Base-by-base conservation (phyloP, 2,113 vertebrate species). In the Eulemur macaco region DNA sequence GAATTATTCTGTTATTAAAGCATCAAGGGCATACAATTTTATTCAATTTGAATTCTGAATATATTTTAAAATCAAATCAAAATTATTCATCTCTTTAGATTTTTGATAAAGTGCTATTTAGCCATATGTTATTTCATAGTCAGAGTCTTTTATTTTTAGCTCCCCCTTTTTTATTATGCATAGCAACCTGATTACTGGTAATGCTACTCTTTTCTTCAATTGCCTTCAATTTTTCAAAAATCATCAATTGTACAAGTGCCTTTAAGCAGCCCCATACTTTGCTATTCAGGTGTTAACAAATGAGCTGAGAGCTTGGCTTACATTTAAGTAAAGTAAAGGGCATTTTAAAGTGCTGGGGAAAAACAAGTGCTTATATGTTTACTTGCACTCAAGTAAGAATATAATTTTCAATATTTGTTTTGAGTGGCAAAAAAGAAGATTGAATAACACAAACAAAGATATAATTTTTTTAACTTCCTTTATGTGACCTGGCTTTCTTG, bases 21-120 rank as follows among this genome's bases (percentile, higher is more conserved):
- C 73, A 97, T 97, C 73, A 94, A 92, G 29, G 42, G 37, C 45
- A 69, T 89, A 93, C 5, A 85, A 29, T 96, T 96, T 86, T 97
- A 89, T 13, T 94, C 94, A 94, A 93, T 89, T 97, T 96, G 80
- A 96, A 94, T 92, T 94, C 87, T 90, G 21, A 92, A 95, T 94
- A 74, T 93, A 84, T 34, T 47, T 96, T 96, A 58, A 45, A n/a
- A 85, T 14, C 58, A 97, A 95, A 96, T 60, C 1, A 96, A 95
- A 96, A 95, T 37, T n/a, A 92, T 29, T 95, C 69, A 80, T 93
- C 47, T 74, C n/a, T 82, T 85, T 39, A 45, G 76, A 88, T 92
- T 96, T 0, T 71, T 81, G 81, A 94, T 95, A 68, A 97, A 88
- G 39, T 17, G 1, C 0, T 81, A 89, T 95, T 92, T 42, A 93